Percentiles rank a stretch among this genome's conserved stretches.
These are phyloP conservation scores for Himalopsyche japonica DNA, from an alignment of 2,888 invertebrate species.

Conservation along the genomic window DNA sequence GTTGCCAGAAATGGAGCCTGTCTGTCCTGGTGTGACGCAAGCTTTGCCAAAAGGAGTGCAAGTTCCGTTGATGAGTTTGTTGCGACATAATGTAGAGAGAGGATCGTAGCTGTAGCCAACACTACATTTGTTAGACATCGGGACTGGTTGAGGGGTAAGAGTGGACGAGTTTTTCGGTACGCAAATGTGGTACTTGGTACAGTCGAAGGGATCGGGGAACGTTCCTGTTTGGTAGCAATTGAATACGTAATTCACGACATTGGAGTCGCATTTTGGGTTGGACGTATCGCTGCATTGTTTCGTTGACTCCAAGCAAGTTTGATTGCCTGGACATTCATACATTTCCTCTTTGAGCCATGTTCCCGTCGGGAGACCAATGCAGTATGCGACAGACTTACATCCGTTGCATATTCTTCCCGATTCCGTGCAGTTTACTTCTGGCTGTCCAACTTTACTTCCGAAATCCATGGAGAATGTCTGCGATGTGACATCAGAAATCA, in stretches of 20 bases:
- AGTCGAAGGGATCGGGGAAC: constrained; percentile 55
- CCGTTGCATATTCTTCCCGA: not conserved
- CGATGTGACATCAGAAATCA: not conserved
- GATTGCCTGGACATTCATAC: not conserved
- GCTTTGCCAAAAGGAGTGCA: no score
- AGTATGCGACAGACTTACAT: not conserved
- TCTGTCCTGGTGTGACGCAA: not conserved
- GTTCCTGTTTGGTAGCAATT: constrained; percentile 50
- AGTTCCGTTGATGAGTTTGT: no score
- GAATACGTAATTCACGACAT: not conserved
- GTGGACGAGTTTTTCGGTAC: no score
- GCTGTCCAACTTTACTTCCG: not conserved
- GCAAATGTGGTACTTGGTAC: constrained; percentile 53
- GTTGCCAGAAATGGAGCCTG: not conserved
- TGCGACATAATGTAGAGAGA: no score
- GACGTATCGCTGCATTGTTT: not conserved
- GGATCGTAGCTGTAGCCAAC: no score
- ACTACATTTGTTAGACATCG: not conserved
- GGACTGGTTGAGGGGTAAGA: no score
- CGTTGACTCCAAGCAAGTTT: not conserved
- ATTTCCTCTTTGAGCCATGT: not conserved
- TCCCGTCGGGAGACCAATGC: not conserved
- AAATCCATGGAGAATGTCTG: not conserved
- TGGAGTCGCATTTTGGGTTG: not conserved
- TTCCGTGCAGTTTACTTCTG: not conserved